Conservation (phyloP, 1,140 invertebrate genomes). For the Neelides sp. region DNA sequence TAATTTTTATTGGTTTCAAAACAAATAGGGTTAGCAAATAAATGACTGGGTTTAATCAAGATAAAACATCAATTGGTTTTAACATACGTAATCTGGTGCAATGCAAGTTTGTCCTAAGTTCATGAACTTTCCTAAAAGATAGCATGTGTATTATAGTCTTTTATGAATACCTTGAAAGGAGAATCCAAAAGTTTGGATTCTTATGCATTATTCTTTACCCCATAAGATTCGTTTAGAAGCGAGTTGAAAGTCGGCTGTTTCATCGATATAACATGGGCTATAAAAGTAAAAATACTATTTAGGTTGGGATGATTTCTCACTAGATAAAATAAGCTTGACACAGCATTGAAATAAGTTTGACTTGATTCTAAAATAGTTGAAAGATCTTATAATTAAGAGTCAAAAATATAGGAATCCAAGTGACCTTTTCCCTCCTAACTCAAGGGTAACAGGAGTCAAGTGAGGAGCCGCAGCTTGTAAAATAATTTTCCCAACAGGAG, state of each 20-base stretch:
- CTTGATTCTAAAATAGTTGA: neutral
- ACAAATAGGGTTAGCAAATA: neutral
- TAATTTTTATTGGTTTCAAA: neutral
- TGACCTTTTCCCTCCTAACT: slow-evolving; percentile 48
- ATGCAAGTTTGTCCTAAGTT: slow-evolving; percentile 54
- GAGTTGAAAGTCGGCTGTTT: slow-evolving; percentile 33
- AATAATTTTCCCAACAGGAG: slow-evolving; percentile 44
- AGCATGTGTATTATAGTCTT: too few relatives aligned
- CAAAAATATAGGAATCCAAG: neutral
- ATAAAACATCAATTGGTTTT: slow-evolving; percentile 34
- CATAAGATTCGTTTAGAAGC: slow-evolving; percentile 42
- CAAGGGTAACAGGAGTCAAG: slow-evolving; percentile 50
- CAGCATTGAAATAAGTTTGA: neutral
- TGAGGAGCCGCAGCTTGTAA: slow-evolving; percentile 46
- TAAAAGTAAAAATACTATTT: neutral
- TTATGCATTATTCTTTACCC: too few relatives aligned
- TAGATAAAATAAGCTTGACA: neutral
- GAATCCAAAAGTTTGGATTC: too few relatives aligned
- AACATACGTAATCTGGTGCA: slow-evolving; percentile 52
- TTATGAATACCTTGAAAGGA: too few relatives aligned
- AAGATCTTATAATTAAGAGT: too few relatives aligned
- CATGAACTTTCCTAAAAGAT: slow-evolving; percentile 13
- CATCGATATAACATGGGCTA: slow-evolving; percentile 38
- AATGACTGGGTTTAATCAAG: neutral
- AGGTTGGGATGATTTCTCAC: too few relatives aligned